phyloP scores from a whole-genome alignment of 2,113 vertebrate genomes.

The Dromas ardeola region DNA sequence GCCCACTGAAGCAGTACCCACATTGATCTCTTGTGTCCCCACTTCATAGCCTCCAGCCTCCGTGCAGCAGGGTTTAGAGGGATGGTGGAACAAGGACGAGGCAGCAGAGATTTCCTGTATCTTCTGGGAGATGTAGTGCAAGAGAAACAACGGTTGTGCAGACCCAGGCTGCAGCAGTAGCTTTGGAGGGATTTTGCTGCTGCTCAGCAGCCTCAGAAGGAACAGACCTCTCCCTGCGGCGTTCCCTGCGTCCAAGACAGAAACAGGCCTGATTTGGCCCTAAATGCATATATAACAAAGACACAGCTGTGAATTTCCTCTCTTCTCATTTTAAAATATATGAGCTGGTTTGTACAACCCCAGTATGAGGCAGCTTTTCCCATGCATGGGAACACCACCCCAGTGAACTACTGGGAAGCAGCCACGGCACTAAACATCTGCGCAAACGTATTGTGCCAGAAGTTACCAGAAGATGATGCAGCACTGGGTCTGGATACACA shows the following conservation, averaged over 20 bases:
- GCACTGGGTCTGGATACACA: neutral
- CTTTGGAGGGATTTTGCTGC: neutral
- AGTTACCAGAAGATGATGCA: neutral
- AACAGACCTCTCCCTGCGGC: neutral
- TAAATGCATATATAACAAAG: neutral
- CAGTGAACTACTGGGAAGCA: constrained; percentile 2
- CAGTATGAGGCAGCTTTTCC: constrained; percentile 10
- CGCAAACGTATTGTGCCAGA: neutral
- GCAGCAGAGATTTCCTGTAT: neutral
- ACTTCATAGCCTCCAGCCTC: neutral
- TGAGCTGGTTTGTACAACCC: neutral
- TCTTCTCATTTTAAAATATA: neutral
- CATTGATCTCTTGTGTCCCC: neutral
- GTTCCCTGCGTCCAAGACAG: neutral
- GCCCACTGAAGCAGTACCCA: neutral
- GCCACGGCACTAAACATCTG: constrained; percentile 8
- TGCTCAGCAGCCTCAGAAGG: neutral
- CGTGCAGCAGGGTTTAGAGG: neutral
- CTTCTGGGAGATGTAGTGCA: neutral
- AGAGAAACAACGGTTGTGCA: neutral
- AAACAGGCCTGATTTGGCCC: neutral
- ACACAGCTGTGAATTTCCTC: constrained; percentile 37
- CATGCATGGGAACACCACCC: neutral
- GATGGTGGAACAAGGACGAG: neutral
- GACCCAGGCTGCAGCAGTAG: neutral